Evolutionary conservation across 2,888 invertebrate species (phyloP), one percentile per base, ranked within the genome.

Genomic region (Hymenopus coronatus): DNA sequence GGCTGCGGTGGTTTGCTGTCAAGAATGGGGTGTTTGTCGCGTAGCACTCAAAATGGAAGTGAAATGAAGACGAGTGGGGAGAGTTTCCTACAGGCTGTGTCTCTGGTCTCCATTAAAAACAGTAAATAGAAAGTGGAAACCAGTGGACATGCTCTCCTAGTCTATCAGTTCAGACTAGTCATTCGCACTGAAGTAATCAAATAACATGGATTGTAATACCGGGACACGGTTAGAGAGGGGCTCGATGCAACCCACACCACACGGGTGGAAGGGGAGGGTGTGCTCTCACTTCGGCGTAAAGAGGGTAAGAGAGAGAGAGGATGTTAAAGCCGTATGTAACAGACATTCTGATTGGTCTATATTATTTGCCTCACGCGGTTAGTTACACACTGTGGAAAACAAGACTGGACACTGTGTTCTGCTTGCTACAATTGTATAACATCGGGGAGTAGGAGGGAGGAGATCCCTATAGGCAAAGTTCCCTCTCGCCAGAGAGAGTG

Each of bases 271-370:
- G 54, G 54, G 54, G 54, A 70, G 54, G 25, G 54, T 20, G 54
- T 70, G 54, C 54, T 70, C 54, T 70, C 54, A 70, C 54, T 70
- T 70, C 54, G 54, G 54, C 54, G 54, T 70, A 70, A 70, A 70
- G 54, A 70, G 54, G 54, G n/a, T 28, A 20, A 87, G 28, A 87
- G 70, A 86, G 86, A 12, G 86, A 86, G 87, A 87, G 81, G 28
- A 70, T 40, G 40, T 40, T 40, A 40, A 40, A 70, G 54, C 20
- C 54, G 54, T 70, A 70, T 87, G 87, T 33, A 82, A 87, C 87
- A 87, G 82, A 82, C 87, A 82, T 87, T 87, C 87, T 87, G 87
- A 87, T 87, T 87, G 87, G 87, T 87, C 87, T 87, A 87, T 87
- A 87, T 87, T 87, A 87, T 87, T 87, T 87, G 87, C 87, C 54